These are phyloP conservation scores for Dysdera silvatica DNA, from an alignment of 1,140 invertebrate genomes.

Conservation along the genomic window DNA sequence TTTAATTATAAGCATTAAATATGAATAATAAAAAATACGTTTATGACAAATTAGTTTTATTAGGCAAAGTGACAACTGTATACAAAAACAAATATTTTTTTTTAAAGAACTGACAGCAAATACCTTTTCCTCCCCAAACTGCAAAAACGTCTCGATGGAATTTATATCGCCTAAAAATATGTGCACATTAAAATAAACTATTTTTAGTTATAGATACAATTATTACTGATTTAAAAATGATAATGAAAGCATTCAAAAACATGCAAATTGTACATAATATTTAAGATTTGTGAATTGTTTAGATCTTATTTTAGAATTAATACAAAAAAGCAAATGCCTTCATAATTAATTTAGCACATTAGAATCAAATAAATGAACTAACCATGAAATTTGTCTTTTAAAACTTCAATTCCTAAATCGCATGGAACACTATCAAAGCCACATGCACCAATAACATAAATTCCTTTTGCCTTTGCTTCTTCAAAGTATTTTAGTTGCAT, in stretches of 20 bases:
- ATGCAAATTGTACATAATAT: constrained; percentile 51
- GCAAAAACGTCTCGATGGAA: constrained; percentile 17
- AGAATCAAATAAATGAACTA: neutral
- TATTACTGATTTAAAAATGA: neutral
- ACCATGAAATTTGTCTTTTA: constrained; percentile 59
- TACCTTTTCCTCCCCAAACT: neutral
- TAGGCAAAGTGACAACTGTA: neutral
- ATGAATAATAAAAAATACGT: neutral
- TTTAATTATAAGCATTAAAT: neutral
- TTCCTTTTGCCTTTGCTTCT: constrained; percentile 62
- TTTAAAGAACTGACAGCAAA: neutral
- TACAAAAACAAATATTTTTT: neutral
- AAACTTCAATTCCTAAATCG: constrained; percentile 75
- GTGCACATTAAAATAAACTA: constrained; percentile 5
- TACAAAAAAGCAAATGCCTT: no score
- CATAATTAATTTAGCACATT: no score
- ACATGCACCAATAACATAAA: constrained; percentile 80
- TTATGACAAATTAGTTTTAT: neutral
- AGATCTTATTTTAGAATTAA: constrained; percentile 60
- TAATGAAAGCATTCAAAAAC: neutral
- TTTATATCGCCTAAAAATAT: constrained; percentile 20
- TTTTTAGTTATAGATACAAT: neutral
- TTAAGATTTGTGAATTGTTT: constrained; percentile 69
- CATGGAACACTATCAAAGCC: constrained; percentile 80
- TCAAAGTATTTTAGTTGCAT: constrained; percentile 74